Evolutionary conservation across 2,797 vertebrate species (phyloP).

Genomic region (Megalops cyprinoides): DNA sequence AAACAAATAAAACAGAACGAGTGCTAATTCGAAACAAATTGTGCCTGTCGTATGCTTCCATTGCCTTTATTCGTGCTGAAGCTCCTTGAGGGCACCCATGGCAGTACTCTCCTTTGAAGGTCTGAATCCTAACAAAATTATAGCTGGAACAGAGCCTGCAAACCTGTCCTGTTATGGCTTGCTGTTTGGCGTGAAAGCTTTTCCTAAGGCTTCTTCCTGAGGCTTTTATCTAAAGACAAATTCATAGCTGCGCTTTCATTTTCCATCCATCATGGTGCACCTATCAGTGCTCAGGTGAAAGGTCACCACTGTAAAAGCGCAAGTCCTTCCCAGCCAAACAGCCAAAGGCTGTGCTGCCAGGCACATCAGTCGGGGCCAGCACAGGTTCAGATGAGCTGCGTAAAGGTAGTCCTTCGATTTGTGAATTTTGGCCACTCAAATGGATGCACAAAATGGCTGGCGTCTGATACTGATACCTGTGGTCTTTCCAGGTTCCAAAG

Average conservation of each 20-base stretch:
- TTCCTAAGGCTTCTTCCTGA: background rate
- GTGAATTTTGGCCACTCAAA: too few relatives aligned
- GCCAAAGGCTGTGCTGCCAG: too few relatives aligned
- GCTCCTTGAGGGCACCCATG: background rate
- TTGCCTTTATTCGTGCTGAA: background rate
- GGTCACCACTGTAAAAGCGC: too few relatives aligned
- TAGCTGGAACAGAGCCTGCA: background rate
- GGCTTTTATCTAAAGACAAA: background rate
- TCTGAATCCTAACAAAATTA: background rate
- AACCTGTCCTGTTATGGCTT: background rate
- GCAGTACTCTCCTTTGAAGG: background rate
- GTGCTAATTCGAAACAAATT: background rate
- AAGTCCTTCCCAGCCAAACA: too few relatives aligned
- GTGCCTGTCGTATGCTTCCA: background rate
- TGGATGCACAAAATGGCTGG: too few relatives aligned
- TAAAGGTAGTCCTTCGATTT: too few relatives aligned
- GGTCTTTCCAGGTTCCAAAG: too few relatives aligned
- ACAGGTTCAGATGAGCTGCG: too few relatives aligned
- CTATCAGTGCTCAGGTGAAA: too few relatives aligned
- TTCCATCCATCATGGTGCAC: too few relatives aligned
- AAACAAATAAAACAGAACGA: background rate
- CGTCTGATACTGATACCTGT: too few relatives aligned
- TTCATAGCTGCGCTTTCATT: background rate
- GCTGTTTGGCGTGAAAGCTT: background rate
- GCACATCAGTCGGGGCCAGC: too few relatives aligned